Evolutionary conservation across 2,888 invertebrate species (phyloP), one percentile per base, ranked within the genome.

Genomic region (Microdon myrmicae): DNA sequence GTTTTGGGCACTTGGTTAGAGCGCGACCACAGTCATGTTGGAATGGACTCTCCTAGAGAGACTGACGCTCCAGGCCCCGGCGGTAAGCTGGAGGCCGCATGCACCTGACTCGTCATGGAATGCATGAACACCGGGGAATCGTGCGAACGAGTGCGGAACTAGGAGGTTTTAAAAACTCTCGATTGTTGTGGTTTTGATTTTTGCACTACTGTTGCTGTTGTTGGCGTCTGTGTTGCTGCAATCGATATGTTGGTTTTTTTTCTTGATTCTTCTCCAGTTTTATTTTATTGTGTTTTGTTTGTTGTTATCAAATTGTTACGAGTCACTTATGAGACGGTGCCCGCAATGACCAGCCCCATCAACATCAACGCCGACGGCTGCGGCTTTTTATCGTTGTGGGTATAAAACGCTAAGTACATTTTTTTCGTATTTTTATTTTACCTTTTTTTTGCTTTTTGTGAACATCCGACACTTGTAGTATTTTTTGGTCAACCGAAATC

Each of bases 241-340:
- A n/a, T 67, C 64, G 68, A 66, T 70, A 68, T 68, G 70, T 71
- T 68, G 60, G 67, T 67, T 68, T 61, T 49, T 68, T 45, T 41
- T 49, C 53, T 41, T 20, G 38, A 17, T 54, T 23, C 29, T 10
- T 26, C 23, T 44, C 19, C 25, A 1, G n/a, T 17, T 9, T 44
- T 29, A 56, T 22, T 31, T 16, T 13, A 17, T 16, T 29, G 45
- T 20, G 20, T 25, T 29, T 43, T 25, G 29, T 20, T 12, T 53
- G 17, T 2, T 8, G 29, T 44, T 54, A 53, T 67, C 56, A 67
- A 67, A 67, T 60, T 45, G 51, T 53, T 26, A 54, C 54, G 54
- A 54, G 54, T 60, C 60, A 60, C 60, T 60, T 54, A 60, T 54
- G 37, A 48, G 19, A 35, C 31, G 32, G 28, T 28, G 25, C 5